Evolutionary conservation across 37 sponge, comb jelly and placozoan species (phyloP).

Genomic region (Crambe crambe): DNA sequence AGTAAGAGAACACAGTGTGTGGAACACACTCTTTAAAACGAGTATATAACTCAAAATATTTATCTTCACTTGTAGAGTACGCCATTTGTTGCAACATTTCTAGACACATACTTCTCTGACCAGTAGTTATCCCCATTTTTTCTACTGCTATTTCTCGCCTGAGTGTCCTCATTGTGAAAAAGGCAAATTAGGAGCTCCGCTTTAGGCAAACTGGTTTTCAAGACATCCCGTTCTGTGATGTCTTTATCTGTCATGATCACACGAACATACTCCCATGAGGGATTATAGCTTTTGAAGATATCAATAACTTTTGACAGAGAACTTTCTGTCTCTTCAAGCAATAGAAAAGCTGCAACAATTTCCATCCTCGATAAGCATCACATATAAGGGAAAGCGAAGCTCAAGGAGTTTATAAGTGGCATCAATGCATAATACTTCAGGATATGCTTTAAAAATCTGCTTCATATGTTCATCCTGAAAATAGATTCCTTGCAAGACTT

Average conservation of each 20-base stretch:
- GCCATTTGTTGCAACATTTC: conserved; percentile 46
- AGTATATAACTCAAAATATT: conserved; percentile 41
- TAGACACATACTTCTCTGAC: conserved; percentile 31
- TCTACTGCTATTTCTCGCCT: conserved; percentile 59
- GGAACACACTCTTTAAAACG: conserved; percentile 19
- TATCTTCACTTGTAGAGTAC: conserved; percentile 31
- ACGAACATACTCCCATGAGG: neutral
- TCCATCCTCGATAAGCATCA: conserved; percentile 53
- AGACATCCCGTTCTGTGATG: conserved; percentile 47
- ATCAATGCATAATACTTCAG: conserved; percentile 53
- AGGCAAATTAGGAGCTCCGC: conserved; percentile 61
- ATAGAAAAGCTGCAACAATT: conserved; percentile 43
- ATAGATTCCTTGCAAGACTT: conserved; percentile 7
- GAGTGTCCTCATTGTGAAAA: conserved; percentile 51
- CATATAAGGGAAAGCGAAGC: conserved; percentile 32
- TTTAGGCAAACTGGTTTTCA: neutral
- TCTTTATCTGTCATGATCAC: conserved; percentile 74
- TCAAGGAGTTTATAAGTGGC: conserved; percentile 58
- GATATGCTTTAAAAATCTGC: conserved; percentile 35
- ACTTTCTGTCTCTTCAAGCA: conserved; percentile 5
- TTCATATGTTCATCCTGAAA: conserved; percentile 54
- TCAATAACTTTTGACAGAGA: conserved; percentile 33
- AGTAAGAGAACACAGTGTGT: conserved; percentile 48
- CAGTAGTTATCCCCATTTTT: too few species aligned
- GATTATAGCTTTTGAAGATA: conserved; percentile 47